Conservation (phyloP, 2,113 vertebrate genomes). For the Chauna torquata region DNA sequence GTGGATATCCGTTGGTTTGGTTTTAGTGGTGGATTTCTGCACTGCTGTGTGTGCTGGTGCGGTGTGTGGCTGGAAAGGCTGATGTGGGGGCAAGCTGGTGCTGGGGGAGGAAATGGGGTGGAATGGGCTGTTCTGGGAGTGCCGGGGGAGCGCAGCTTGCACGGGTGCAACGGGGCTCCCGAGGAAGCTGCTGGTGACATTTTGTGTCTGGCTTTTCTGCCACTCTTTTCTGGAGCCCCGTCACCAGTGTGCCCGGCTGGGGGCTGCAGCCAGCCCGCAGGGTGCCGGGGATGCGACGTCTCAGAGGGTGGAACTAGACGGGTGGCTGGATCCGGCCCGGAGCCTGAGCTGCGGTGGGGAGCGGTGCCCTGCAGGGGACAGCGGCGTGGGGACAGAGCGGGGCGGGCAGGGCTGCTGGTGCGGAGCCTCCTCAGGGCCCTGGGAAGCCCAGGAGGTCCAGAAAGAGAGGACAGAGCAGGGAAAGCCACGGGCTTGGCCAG, state of each 20-base stretch:
- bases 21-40: neutral
- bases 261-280: neutral
- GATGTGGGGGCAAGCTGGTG: neutral
- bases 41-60: accelerated
- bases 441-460: too few relatives aligned
- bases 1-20: neutral
- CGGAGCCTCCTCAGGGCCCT: too few relatives aligned
- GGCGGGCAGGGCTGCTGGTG: accelerated
- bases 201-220: neutral
- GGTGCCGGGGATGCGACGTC: neutral
- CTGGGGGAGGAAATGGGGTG: neutral
- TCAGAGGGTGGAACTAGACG: neutral
- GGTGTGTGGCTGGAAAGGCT: neutral
- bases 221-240: neutral
- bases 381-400: neutral
- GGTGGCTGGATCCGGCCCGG: neutral
- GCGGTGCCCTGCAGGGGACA: neutral
- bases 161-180: too few relatives aligned
- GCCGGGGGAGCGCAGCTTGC: too few relatives aligned
- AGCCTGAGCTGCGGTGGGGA: neutral
- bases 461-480: too few relatives aligned
- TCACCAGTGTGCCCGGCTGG: too few relatives aligned
- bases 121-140: neutral
- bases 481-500: accelerated
- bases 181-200: neutral